These are phyloP conservation scores for Allacma fusca DNA, from an alignment of 2,888 invertebrate genomes.

Conservation along the genomic window DNA sequence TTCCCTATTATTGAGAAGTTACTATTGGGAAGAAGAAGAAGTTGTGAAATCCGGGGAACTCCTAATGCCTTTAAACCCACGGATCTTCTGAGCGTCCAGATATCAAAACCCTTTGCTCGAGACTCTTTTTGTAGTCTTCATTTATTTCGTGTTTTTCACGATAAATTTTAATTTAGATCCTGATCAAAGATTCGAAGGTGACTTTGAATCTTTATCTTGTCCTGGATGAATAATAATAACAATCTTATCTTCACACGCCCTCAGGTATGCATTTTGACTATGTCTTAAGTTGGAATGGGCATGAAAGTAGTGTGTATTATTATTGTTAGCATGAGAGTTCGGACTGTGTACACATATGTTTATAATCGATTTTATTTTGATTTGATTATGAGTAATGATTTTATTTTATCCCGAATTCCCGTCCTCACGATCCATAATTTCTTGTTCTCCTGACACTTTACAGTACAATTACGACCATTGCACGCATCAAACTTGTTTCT, in stretches of 20 bases:
- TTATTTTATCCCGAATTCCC: slow-evolving; percentile 19
- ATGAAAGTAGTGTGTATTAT: neutral
- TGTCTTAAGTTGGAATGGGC: no score
- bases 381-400: slow-evolving; percentile 32
- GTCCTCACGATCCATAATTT: slow-evolving; percentile 14
- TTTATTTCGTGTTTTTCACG: neutral
- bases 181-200: slow-evolving; percentile 34
- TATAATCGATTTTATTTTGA: slow-evolving; percentile 26
- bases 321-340: neutral
- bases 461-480: neutral
- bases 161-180: slow-evolving; percentile 27
- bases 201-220: slow-evolving; percentile 36
- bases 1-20: no score
- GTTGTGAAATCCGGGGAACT: neutral
- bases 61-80: neutral
- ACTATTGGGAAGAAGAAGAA: neutral
- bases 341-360: neutral
- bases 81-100: neutral
- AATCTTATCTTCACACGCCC: slow-evolving; percentile 39
- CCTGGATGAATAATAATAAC: slow-evolving; percentile 42
- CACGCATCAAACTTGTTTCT: neutral
- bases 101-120: no score
- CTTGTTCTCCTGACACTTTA: slow-evolving; percentile 12
- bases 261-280: slow-evolving; percentile 24
- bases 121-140: neutral